Evolutionary conservation across 2,888 invertebrate species (phyloP), one percentile per base, ranked within the genome.

Genomic region (Lycophotia porphyrea): DNA sequence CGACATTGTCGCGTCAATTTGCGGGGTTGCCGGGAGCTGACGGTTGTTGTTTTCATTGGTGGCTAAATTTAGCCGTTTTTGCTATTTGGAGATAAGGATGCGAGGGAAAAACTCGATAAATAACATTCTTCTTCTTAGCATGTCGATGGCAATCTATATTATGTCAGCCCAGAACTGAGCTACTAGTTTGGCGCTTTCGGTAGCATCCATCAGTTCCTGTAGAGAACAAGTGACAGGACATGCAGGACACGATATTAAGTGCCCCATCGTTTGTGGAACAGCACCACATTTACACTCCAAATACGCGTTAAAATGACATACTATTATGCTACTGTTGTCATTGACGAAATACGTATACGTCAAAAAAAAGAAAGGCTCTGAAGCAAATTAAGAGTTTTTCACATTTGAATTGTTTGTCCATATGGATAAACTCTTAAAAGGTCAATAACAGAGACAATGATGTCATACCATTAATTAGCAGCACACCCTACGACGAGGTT

Each of bases 41-140:
- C 74, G 66, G 67, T 63, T 63, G 61, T 2, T 81, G 47, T 74
- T 67, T 74, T 74, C 42, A 81, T 67, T 74, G 47, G 65, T 3
- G 7, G 34, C 47, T 24, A 8, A 55, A 80, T 49, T 80, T 34
- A 21, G 49, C 8, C 31, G 21, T 11, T 13, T 60, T 34, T 24
- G 11, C 5, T 24, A 63, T 76, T 61, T 63, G 18, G 8, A 77
- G 58, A 44, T 58, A 36, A 21, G 27, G 15, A 44, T 1, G 39
- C 11, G n/a, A 27, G 24, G 9, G n/a, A 9, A 8, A 27, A 36
- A 3, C 1, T 58, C 3, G 21, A n/a, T 61, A 36, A 36, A 61
- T 49, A 21, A 66, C n/a, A 18, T 44, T n/a, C n/a, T n/a, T n/a
- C n/a, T n/a, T n/a, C n/a, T n/a, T n/a, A n/a, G n/a, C n/a, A n/a